A percentile compares a stretch with the other conserved stretches of the same genome.
These are phyloP conservation scores for Akabosia matsudoensis DNA, from an alignment of 1,140 invertebrate genomes.

Conservation along the genomic window DNA sequence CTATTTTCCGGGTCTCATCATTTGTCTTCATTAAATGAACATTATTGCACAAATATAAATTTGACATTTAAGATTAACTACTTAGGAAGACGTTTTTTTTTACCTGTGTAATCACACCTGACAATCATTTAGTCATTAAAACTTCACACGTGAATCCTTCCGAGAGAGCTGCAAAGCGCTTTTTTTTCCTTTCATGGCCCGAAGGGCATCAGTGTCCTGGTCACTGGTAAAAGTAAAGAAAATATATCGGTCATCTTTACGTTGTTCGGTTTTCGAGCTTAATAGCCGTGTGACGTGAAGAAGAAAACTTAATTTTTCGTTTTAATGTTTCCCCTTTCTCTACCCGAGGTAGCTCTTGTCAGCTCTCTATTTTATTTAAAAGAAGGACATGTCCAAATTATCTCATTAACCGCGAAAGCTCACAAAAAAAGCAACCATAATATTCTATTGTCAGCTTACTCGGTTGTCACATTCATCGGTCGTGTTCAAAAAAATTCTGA, in stretches of 20 bases:
- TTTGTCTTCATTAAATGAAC: neutral
- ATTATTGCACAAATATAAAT: neutral
- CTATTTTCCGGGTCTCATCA: neutral
- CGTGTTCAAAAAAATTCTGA: neutral
- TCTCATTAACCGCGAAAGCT: neutral
- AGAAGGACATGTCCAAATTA: constrained; percentile 1
- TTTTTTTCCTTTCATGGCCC: neutral
- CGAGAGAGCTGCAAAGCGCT: too few relatives aligned
- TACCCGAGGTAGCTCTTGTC: too few relatives aligned
- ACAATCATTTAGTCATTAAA: neutral
- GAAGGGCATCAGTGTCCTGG: neutral
- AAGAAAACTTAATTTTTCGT: too few relatives aligned
- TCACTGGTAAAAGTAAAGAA: too few relatives aligned
- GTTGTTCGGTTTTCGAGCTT: too few relatives aligned
- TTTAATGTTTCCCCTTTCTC: too few relatives aligned
- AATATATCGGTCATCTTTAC: too few relatives aligned
- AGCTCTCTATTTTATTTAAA: neutral
- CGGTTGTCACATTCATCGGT: constrained; percentile 3
- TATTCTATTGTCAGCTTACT: neutral
- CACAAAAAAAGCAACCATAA: neutral
- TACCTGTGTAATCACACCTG: neutral
- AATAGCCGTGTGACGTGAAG: too few relatives aligned
- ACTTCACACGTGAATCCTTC: too few relatives aligned
- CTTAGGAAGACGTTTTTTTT: too few relatives aligned
- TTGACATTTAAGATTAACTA: too few relatives aligned